These are phyloP conservation scores for Cephus pygmeus DNA, from an alignment of 2,888 invertebrate species.

Conservation along the genomic window DNA sequence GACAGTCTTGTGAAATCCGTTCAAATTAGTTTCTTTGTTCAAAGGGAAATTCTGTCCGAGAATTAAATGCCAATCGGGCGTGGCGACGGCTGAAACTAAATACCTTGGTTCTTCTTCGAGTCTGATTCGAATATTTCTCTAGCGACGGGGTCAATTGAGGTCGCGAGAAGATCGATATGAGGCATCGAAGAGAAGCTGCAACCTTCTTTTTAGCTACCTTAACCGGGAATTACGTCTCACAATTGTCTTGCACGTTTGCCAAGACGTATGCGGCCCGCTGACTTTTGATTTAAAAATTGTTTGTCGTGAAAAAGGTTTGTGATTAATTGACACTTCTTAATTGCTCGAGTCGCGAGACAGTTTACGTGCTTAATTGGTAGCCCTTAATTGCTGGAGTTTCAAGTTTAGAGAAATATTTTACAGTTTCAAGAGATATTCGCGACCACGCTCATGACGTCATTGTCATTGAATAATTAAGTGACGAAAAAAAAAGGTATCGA, in stretches of 20 bases:
- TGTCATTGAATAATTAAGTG: background rate
- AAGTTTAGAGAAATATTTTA: background rate
- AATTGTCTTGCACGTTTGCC: no score
- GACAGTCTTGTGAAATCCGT: background rate
- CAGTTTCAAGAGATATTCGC: background rate
- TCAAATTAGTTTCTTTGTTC: constrained; percentile 15
- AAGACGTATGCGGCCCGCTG: no score
- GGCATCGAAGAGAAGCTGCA: no score
- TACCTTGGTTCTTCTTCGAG: background rate
- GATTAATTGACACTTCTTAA: no score
- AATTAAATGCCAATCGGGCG: constrained; percentile 59
- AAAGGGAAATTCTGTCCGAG: constrained; percentile 52
- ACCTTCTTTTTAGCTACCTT: no score
- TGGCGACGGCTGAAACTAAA: constrained; percentile 27
- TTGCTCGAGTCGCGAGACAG: no score
- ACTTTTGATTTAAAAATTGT: no score
- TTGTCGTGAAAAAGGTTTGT: no score
- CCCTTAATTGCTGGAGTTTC: background rate
- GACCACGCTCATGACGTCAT: background rate
- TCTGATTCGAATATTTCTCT: background rate
- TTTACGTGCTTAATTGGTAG: background rate
- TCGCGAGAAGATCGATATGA: background rate
- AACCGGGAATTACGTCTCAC: no score
- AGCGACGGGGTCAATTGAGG: background rate
- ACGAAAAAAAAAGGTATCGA: background rate